These are phyloP conservation scores for Agrochola macilenta DNA, from an alignment of 2,888 invertebrate species.

Conservation along the genomic window DNA sequence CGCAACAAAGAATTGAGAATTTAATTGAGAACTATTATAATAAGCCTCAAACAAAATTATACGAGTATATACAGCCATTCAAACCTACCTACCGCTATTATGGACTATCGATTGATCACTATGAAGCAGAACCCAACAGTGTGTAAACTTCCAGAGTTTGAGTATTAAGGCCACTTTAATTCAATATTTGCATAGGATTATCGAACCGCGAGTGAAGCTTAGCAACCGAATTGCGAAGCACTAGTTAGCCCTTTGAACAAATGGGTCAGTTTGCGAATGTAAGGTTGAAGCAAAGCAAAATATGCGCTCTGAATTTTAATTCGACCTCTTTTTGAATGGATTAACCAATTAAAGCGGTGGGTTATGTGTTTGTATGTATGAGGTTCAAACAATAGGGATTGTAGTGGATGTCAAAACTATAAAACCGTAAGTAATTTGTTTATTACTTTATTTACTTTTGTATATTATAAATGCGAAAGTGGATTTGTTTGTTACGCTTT, in stretches of 20 bases:
- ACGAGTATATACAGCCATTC: neutral
- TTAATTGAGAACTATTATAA: neutral
- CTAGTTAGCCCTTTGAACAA: slow-evolving; percentile 55
- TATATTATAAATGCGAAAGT: no score
- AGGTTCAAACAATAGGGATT: neutral
- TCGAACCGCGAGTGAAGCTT: slow-evolving; percentile 47
- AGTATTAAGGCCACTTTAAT: slow-evolving; percentile 53
- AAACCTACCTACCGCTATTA: neutral
- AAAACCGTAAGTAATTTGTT: neutral
- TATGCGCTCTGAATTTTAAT: slow-evolving; percentile 39
- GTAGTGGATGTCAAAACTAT: neutral
- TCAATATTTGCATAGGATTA: slow-evolving; percentile 61
- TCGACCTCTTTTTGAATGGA: slow-evolving; percentile 23
- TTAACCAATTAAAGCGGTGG: slow-evolving; percentile 17
- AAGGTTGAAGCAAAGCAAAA: slow-evolving; percentile 22
- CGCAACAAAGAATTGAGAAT: no score
- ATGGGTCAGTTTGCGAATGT: slow-evolving; percentile 44
- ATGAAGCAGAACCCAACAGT: slow-evolving; percentile 36
- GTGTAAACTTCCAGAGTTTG: slow-evolving; percentile 40
- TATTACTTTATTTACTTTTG: no score
- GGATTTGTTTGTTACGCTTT: no score
- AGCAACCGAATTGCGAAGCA: slow-evolving; percentile 40
- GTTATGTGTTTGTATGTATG: neutral
- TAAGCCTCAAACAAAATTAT: neutral
- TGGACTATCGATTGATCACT: slow-evolving; percentile 30